Evolutionary conservation across 2,113 vertebrate species (phyloP).

Genomic region (Marmota flaviventris): DNA sequence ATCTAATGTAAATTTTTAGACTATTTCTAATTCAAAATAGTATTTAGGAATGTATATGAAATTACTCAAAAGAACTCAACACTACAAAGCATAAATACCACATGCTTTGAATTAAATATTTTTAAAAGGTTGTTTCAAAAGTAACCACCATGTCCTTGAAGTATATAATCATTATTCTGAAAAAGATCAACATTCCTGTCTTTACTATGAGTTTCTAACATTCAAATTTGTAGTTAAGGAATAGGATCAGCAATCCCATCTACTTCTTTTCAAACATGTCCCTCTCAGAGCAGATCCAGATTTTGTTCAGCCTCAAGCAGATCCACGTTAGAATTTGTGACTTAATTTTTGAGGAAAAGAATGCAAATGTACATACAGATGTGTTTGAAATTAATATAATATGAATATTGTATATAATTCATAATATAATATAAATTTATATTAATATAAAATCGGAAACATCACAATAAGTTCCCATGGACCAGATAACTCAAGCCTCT

Average conservation of each 20-base stretch:
- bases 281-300: neutral
- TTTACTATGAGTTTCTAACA: constrained; percentile 6
- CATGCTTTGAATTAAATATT: neutral
- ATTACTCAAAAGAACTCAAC: neutral
- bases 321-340: neutral
- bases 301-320: neutral
- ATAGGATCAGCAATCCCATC: neutral
- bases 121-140: neutral
- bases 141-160: neutral
- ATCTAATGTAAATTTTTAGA: neutral
- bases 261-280: neutral
- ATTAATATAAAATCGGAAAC: neutral
- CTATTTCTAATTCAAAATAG: constrained; percentile 7
- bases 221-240: neutral
- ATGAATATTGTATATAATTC: no score
- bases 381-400: neutral
- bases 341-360: neutral
- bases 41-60: neutral
- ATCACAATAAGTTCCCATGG: neutral
- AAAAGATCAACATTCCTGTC: neutral
- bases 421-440: no score
- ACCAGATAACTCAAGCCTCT: neutral
- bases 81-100: neutral
- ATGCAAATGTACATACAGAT: neutral
- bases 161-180: neutral